Evolutionary conservation across 2,797 vertebrate species (phyloP), one percentile per base, ranked within the genome.

Genomic region (Dicrostonyx torquatus): DNA sequence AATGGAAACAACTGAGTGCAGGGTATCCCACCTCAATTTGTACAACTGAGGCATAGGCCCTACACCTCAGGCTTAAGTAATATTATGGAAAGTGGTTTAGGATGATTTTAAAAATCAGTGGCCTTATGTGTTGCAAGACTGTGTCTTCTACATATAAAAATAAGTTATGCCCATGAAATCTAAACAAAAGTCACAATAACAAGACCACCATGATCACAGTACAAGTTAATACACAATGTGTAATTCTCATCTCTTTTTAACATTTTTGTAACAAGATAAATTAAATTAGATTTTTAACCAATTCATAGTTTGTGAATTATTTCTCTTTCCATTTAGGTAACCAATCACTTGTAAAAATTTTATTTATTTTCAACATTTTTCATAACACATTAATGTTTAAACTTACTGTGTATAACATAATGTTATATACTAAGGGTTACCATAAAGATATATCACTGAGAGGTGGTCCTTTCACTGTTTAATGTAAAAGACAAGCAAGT

Each of bases 291-390:
- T 24, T 66, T 22, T 1, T 68, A n/a, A 75, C 29, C 50, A 13
- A 22, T 22, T 43, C 31, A 78, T 10, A 55, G 18, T 88, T 68
- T 85, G 70, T 79, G 12, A 79, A 48, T 85, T 40, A 70, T 31
- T 75, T 8, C 2, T 88, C 20, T 88, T 88, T 66, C 83, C 1
- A 79, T 79, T n/a, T 70, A 87, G 10, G 76, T 58, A 91, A 76
- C 31, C 5, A 88, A n/a, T 8, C n/a, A 2, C 7, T 94, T 5
- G 7, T 8, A 91, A 68, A 43, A 80, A 9, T 64, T 55, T 37
- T 79, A 64, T 60, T 80, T 93, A 83, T 53, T 82, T 15, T 34
- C 84, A 88, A 85, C 34, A 31, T 78, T 50, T 87, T 45, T 88
- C 5, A 34, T 24, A 84, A 17, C 2, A 15, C 10, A 58, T 85